These are phyloP conservation scores for Corythornis madagascariensis DNA, from an alignment of 2,113 vertebrate genomes.

Conservation along the genomic window DNA sequence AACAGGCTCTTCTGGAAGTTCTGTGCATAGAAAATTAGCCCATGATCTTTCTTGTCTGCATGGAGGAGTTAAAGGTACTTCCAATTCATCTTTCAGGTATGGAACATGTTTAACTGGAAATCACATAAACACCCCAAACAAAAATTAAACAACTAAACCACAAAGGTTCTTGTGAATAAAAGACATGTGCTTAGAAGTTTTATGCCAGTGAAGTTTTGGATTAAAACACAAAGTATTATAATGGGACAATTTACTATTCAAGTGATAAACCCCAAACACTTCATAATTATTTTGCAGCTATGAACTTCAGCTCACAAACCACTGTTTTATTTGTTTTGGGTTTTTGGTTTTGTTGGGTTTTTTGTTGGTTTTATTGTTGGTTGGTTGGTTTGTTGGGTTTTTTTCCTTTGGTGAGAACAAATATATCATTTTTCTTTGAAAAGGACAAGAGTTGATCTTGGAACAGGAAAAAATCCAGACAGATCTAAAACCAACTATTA, in stretches of 20 bases:
- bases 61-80: conserved; percentile 63
- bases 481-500: not conserved
- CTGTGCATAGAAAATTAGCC: conserved; percentile 20
- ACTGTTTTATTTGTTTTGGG: too few species aligned
- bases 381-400: too few species aligned
- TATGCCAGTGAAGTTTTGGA: not conserved
- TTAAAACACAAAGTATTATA: not conserved
- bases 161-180: conserved; percentile 11
- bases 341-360: too few species aligned
- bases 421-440: not conserved
- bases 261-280: not conserved
- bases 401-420: not conserved
- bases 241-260: not conserved
- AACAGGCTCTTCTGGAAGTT: conserved; percentile 64
- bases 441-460: not conserved
- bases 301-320: too few species aligned
- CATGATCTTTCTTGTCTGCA: conserved; percentile 18
- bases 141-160: not conserved
- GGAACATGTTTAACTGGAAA: conserved; percentile 20
- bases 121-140: not conserved
- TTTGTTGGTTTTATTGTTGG: too few species aligned
- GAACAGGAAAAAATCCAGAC: not conserved
- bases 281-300: not conserved
- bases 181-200: not conserved
- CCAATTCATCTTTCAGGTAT: conserved; percentile 53